Percentiles rank a stretch among this genome's conserved stretches.
These are phyloP conservation scores for Axea sp. DNA, from an alignment of 2,888 invertebrate genomes.

Conservation along the genomic window DNA sequence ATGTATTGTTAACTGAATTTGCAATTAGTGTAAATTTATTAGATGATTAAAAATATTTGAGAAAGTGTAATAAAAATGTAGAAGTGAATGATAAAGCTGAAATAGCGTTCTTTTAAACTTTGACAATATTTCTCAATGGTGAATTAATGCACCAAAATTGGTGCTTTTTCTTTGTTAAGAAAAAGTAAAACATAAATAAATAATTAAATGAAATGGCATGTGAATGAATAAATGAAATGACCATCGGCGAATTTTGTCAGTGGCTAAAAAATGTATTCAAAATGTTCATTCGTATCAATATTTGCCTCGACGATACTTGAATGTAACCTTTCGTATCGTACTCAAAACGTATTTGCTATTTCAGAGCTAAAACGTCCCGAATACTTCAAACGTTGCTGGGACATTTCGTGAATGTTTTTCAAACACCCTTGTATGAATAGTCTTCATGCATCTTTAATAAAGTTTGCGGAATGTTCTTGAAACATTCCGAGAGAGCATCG, in stretches of 20 bases:
- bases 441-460: conserved; percentile 25
- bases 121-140: no score
- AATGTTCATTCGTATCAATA: conserved; percentile 31
- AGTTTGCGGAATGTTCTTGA: conserved; percentile 39
- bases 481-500: conserved; percentile 18
- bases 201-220: background rate
- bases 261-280: conserved; percentile 5
- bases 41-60: no score
- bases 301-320: conserved; percentile 8
- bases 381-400: conserved; percentile 18
- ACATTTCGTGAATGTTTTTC: conserved; percentile 35
- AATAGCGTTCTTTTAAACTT: no score
- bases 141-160: no score
- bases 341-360: conserved; percentile 30
- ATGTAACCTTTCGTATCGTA: conserved; percentile 24
- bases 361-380: conserved; percentile 24
- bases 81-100: no score
- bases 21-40: no score
- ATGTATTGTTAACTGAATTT: no score
- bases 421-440: conserved; percentile 37
- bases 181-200: no score
- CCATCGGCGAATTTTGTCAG: conserved; percentile 6
- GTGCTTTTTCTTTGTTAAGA: no score
- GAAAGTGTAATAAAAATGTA: no score
- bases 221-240: conserved; percentile 11